Evolutionary conservation across 2,113 vertebrate species (phyloP).

Genomic region (Atrichornis clamosus): DNA sequence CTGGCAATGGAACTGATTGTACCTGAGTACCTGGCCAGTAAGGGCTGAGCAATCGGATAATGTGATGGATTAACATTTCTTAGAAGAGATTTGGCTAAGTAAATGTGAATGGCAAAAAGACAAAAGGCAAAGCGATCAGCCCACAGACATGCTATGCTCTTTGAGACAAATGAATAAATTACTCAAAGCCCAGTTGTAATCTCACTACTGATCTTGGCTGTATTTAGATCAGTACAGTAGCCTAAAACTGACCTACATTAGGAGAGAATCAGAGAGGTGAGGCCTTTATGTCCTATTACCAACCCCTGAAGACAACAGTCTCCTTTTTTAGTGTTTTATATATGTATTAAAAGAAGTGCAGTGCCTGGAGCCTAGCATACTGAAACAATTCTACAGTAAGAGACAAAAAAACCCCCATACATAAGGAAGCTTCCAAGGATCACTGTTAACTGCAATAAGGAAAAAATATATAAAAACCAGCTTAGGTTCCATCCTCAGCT

Average conservation of each 20-base stretch:
- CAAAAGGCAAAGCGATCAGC: not conserved
- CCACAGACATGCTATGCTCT: not conserved
- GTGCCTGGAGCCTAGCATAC: not conserved
- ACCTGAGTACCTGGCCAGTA: not conserved
- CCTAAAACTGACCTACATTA: constrained; percentile 12
- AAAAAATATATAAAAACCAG: not conserved
- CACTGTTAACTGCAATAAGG: not conserved
- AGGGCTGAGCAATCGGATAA: not conserved
- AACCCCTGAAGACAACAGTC: not conserved
- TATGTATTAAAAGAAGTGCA: constrained; percentile 2
- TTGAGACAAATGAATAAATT: not conserved
- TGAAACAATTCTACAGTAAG: not conserved
- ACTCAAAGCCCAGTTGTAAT: not conserved
- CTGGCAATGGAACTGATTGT: not conserved
- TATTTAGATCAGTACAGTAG: not conserved
- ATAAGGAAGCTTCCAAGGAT: not conserved
- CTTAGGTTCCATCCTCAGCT: not conserved
- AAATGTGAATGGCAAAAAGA: constrained; percentile 5
- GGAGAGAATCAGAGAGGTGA: constrained; percentile 6
- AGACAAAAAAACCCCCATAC: not conserved
- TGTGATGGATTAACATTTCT: constrained; percentile 18
- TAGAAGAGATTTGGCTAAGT: not conserved
- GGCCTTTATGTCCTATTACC: not conserved
- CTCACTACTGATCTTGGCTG: not conserved
- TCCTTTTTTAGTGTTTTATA: constrained; percentile 2